Base-by-base conservation (phyloP, 2,113 vertebrate species). In the Probosciger aterrimus region DNA sequence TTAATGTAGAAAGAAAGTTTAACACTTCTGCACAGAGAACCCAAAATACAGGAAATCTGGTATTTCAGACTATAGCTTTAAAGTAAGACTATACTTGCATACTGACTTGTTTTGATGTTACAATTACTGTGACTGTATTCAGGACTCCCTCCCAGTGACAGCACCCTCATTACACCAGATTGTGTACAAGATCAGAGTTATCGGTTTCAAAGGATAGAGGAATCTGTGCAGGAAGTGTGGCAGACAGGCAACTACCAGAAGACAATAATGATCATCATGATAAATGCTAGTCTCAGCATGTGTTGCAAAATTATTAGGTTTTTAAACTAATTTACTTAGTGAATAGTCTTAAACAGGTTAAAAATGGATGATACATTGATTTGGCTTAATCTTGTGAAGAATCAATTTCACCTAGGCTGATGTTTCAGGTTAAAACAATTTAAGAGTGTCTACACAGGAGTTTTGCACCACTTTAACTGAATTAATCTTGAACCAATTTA, bases 311-410 rank as follows among this genome's bases (percentile, higher is more conserved):
- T 86, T 91, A 84, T 87, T 76, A 86, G 39, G 4, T 64, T 92
- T 95, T 92, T 60, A 60, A 91, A 53, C 14, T 83, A 86, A 92
- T 91, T 89, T 96, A 68, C 86, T 78, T 78, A 89, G 89, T 84
- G 69, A 28, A 57, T 71, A 43, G 41, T 63, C 62, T 76, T 92
- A 91, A 97, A 79, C 33, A 57, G 39, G 70, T 96, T 95, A 89
- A 91, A 95, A 89, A 95, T 85, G 70, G 47, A 69, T 76, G 60
- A 82, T 87, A 47, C 69, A 96, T 97, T 95, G 91, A 95, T 96
- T 92, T 92, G 75, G 22, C 22, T 57, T 84, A 89, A 91, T 93
- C 86, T 79, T 89, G 53, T 44, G 67, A 90, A 62, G 46, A 95
- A 92, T 71, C 83, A 87, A 44, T 84, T 93, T 91, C 85, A 89